Conservation (phyloP, 2,113 vertebrate species). For the Perca flavescens region DNA sequence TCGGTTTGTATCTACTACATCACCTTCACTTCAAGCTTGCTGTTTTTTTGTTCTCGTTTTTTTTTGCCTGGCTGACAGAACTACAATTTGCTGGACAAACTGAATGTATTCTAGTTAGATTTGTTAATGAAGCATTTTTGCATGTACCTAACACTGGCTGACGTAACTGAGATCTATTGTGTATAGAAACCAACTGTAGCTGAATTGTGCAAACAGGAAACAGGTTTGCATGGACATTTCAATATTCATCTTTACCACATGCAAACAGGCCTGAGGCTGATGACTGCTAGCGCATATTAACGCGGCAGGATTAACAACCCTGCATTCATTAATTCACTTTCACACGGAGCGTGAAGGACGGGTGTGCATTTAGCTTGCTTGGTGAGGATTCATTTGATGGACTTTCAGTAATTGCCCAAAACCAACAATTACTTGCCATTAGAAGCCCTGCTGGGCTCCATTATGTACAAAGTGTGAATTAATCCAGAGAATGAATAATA, state of each 20-base stretch:
- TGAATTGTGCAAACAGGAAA: neutral
- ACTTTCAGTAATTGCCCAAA: conserved; percentile 39
- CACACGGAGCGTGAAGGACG: conserved; percentile 11
- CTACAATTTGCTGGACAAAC: conserved; percentile 8
- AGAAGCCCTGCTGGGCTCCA: conserved; percentile 34
- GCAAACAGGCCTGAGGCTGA: conserved; percentile 1
- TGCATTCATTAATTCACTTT: conserved; percentile 10
- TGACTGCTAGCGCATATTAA: neutral
- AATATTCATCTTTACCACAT: conserved; percentile 1
- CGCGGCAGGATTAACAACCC: conserved; percentile 6
- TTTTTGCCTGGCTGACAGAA: neutral
- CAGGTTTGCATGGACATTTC: neutral
- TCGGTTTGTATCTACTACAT: conserved; percentile 12
- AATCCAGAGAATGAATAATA: conserved; percentile 55
- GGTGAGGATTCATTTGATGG: conserved; percentile 30
- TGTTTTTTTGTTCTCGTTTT: neutral
- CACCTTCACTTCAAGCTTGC: conserved; percentile 24
- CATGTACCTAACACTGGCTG: neutral
- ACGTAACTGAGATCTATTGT: neutral
- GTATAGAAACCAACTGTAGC: neutral
- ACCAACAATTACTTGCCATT: conserved; percentile 32
- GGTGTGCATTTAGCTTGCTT: neutral
- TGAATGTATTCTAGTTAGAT: neutral
- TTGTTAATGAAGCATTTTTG: conserved; percentile 2
- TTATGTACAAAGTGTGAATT: conserved; percentile 46